Evolutionary conservation across 2,797 vertebrate species (phyloP).

Genomic region (Falco naumanni): DNA sequence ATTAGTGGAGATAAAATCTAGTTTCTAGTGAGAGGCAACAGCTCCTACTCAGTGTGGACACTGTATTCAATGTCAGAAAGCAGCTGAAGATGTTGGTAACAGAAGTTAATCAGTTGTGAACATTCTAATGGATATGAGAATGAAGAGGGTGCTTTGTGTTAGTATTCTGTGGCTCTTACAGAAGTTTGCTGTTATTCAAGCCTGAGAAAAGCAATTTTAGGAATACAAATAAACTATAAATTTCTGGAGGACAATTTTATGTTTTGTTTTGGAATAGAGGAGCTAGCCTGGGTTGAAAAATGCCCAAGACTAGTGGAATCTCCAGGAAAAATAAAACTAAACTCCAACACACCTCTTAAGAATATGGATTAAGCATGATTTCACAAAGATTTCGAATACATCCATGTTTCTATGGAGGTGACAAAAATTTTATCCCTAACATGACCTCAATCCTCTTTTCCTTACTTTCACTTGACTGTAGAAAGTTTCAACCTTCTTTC

Average conservation of each 20-base stretch:
- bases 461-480: neutral
- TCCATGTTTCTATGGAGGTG: neutral
- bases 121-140: neutral
- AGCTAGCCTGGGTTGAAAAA: neutral
- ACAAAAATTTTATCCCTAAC: neutral
- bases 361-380: neutral
- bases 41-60: neutral
- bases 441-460: neutral
- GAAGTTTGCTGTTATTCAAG: neutral
- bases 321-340: neutral
- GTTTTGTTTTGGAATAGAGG: neutral
- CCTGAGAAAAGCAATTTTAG: neutral
- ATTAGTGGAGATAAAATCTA: neutral
- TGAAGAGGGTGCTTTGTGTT: neutral
- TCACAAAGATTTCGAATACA: neutral
- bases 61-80: neutral
- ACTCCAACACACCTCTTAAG: neutral
- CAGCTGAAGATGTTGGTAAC: neutral
- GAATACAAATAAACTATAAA: neutral
- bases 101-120: neutral
- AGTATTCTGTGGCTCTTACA: neutral
- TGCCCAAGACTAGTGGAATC: neutral
- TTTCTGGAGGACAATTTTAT: neutral
- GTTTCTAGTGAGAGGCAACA: neutral
- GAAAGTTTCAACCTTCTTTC: neutral